Percentiles rank a stretch among this genome's conserved stretches.
Conservation (phyloP, 2,113 vertebrate genomes). For the Planiliza haematocheilus region DNA sequence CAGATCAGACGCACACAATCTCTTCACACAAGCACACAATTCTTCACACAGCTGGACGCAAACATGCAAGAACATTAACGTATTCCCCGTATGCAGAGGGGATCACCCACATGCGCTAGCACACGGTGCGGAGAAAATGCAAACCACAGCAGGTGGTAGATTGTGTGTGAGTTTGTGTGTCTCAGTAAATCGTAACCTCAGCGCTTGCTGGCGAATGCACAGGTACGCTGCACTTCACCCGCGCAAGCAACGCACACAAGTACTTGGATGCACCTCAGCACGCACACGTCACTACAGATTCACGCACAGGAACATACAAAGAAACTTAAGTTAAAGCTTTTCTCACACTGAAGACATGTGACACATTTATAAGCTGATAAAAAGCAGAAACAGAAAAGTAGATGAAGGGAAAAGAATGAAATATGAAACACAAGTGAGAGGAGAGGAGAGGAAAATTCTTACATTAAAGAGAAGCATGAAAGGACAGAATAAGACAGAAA, state of each 20-base stretch:
- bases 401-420: neutral
- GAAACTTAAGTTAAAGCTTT: slow-evolving; percentile 30
- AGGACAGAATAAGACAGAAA: slow-evolving; percentile 33
- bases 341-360: slow-evolving; percentile 1
- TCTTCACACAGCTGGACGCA: slow-evolving; percentile 56
- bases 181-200: slow-evolving; percentile 55
- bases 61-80: slow-evolving; percentile 29
- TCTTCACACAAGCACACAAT: slow-evolving; percentile 15
- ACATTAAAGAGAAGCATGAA: neutral
- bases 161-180: slow-evolving; percentile 2
- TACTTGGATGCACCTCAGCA: slow-evolving; percentile 21
- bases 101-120: slow-evolving; percentile 34
- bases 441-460: slow-evolving; percentile 18
- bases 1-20: slow-evolving; percentile 25
- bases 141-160: slow-evolving; percentile 61
- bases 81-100: slow-evolving; percentile 29
- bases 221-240: slow-evolving; percentile 42
- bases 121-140: slow-evolving; percentile 44
- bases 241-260: slow-evolving; percentile 2
- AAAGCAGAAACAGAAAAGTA: slow-evolving; percentile 28
- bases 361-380: neutral
- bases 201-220: slow-evolving; percentile 48
- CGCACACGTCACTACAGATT: neutral
- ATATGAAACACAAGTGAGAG: neutral
- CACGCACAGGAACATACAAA: slow-evolving; percentile 8